Conservation (phyloP, 2,888 invertebrate genomes). For the Phoenoteleia sp. region DNA sequence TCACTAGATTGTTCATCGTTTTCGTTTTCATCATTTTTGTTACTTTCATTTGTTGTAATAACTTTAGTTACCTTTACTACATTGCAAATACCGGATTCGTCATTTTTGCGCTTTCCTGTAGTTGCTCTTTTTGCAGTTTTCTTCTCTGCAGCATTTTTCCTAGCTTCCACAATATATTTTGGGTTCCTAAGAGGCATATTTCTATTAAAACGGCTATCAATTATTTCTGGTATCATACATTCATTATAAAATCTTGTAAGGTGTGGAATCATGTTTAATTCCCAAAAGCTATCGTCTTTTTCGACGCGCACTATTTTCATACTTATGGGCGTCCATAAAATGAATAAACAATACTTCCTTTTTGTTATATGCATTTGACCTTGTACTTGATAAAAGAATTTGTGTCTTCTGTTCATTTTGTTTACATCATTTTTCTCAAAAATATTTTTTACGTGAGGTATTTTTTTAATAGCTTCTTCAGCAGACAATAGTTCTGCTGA, state of each 20-base stretch:
- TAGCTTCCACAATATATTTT: neutral
- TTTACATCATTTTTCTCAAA: slow-evolving; percentile 13
- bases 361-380: slow-evolving; percentile 18
- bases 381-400: slow-evolving; percentile 41
- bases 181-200: neutral
- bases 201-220: slow-evolving; percentile 14
- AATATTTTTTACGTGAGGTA: neutral
- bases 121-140: neutral
- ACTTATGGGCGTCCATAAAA: slow-evolving; percentile 28
- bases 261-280: neutral
- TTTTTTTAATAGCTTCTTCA: slow-evolving; percentile 1
- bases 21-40: no score
- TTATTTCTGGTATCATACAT: slow-evolving; percentile 13
- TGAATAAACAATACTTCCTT: slow-evolving; percentile 26
- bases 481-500: neutral
- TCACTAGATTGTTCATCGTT: no score
- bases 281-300: slow-evolving; percentile 22
- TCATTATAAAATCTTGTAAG: slow-evolving; percentile 4
- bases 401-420: slow-evolving; percentile 15
- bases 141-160: neutral
- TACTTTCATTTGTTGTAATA: no score
- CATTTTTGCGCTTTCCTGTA: neutral
- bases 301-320: slow-evolving; percentile 23
- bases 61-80: no score
- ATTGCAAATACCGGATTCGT: no score